A percentile compares a stretch with the other conserved stretches of the same genome.
These are phyloP conservation scores for Papilio helenus DNA, from an alignment of 1,140 invertebrate genomes.

Conservation along the genomic window DNA sequence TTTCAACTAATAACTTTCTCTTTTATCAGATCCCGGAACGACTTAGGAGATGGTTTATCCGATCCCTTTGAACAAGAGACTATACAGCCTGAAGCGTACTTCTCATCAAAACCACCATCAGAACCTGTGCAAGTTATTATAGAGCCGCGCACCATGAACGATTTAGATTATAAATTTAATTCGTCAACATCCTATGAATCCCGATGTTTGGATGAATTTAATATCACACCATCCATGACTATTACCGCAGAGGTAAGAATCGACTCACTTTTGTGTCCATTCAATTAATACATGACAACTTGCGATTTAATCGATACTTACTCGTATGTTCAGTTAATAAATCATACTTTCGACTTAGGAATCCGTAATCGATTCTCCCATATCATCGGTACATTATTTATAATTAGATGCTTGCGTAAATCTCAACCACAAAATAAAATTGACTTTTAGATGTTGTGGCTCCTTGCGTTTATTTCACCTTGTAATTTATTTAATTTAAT, in stretches of 20 bases:
- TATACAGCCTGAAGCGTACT: background rate
- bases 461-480: too few relatives aligned
- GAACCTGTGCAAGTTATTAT: slow-evolving; percentile 26
- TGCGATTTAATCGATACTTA: background rate
- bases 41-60: background rate
- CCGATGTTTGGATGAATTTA: background rate
- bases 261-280: too few relatives aligned
- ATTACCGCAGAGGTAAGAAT: background rate
- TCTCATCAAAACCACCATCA: background rate
- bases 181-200: background rate
- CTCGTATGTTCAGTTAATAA: background rate
- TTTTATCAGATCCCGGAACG: slow-evolving; percentile 6
- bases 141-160: background rate
- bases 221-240: background rate
- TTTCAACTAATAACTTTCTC: background rate
- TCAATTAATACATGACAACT: background rate
- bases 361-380: too few relatives aligned
- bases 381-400: too few relatives aligned
- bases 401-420: too few relatives aligned
- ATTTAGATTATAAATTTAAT: background rate
- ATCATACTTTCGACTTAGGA: background rate
- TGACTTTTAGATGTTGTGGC: too few relatives aligned
- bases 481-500: too few relatives aligned
- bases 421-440: too few relatives aligned
- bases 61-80: background rate